Evolutionary conservation across 2,113 vertebrate genomes (phyloP).

Genomic region (Podarcis muralis): DNA sequence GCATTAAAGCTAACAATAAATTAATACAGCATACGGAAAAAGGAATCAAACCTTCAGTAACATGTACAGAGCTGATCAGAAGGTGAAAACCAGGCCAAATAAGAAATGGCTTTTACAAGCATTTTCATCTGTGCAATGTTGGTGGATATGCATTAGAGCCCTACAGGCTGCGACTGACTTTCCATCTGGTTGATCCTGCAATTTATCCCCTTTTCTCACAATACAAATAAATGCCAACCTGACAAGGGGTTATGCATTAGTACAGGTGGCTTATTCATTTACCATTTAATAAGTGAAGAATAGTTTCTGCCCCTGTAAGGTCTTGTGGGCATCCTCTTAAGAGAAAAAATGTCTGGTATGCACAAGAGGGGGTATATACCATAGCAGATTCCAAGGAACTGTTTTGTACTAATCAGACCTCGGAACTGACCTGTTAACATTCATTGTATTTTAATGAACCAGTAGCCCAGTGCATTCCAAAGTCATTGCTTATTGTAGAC

Average conservation of each 20-base stretch:
- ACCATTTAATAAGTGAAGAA: conserved; percentile 25
- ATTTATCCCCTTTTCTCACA: neutral
- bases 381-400: conserved; percentile 44
- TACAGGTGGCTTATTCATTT: neutral
- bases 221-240: neutral
- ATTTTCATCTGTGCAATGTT: neutral
- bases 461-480: conserved; percentile 54
- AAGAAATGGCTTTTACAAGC: neutral
- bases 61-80: neutral
- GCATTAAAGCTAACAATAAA: neutral
- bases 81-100: neutral
- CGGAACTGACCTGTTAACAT: conserved; percentile 32
- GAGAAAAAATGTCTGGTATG: conserved; percentile 42
- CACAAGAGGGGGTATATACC: neutral
- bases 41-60: neutral
- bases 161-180: neutral
- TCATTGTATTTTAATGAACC: conserved; percentile 57
- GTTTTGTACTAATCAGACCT: conserved; percentile 32
- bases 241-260: neutral
- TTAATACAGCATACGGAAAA: neutral
- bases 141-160: neutral
- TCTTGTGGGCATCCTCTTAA: conserved; percentile 19
- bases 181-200: neutral
- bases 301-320: neutral
- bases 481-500: conserved; percentile 40